phyloP scores from a whole-genome alignment of 1,140 invertebrate genomes.

The Episyrphus balteatus region DNA sequence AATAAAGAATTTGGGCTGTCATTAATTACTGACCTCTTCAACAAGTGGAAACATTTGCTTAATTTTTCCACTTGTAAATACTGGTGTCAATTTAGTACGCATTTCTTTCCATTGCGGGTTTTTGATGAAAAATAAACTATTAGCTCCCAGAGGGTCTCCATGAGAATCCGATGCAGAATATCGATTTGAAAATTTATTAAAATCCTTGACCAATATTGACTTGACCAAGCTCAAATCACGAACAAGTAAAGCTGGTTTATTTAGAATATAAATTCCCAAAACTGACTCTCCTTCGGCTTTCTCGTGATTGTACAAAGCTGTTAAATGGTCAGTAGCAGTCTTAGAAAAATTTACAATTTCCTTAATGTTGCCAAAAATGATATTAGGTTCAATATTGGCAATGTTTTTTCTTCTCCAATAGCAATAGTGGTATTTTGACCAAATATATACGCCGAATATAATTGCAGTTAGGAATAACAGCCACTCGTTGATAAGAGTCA shows the following conservation, averaged over 20 bases:
- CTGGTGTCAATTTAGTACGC: conserved; percentile 41
- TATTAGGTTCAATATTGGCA: conserved; percentile 18
- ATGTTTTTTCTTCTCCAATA: conserved; percentile 31
- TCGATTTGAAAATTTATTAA: conserved; percentile 11
- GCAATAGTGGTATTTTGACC: conserved; percentile 10
- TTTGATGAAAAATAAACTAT: conserved; percentile 29
- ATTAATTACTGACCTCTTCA: conserved; percentile 20
- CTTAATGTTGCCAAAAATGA: conserved; percentile 24
- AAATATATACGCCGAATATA: background rate
- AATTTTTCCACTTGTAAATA: conserved; percentile 45
- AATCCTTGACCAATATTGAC: conserved; percentile 41
- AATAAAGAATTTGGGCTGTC: background rate
- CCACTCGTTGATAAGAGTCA: no score
- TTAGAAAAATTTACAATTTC: conserved; percentile 14
- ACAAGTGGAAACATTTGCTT: conserved; percentile 44
- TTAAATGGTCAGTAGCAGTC: conserved; percentile 19
- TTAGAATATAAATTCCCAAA: conserved; percentile 37
- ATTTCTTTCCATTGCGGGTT: conserved; percentile 41
- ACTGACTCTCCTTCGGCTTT: conserved; percentile 21
- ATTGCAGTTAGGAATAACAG: background rate
- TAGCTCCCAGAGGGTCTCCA: conserved; percentile 18
- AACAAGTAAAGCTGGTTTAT: conserved; percentile 38
- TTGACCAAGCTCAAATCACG: conserved; percentile 42
- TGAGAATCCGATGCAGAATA: conserved; percentile 18
- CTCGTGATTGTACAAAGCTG: conserved; percentile 20